These are phyloP conservation scores for Dendroctonus valens DNA, from an alignment of 1,140 invertebrate species.

Conservation along the genomic window DNA sequence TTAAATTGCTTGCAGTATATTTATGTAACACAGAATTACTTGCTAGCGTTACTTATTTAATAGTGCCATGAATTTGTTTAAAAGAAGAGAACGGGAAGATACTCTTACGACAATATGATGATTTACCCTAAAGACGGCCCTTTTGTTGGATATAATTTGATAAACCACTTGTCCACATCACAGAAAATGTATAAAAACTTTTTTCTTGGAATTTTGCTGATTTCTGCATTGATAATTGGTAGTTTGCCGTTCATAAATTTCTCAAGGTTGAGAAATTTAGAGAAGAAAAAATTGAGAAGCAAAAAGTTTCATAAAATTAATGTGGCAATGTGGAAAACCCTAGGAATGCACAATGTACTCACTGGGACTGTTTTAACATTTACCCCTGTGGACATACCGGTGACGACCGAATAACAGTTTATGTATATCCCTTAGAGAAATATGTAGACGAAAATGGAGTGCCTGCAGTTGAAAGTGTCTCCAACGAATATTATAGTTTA, in stretches of 20 bases:
- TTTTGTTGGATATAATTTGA: constrained; percentile 26
- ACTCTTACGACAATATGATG: constrained; percentile 25
- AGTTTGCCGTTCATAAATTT: constrained; percentile 36
- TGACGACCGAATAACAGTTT: constrained; percentile 71
- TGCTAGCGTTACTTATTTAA: too few species aligned
- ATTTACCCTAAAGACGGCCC: constrained; percentile 33
- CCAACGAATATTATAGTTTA: constrained; percentile 76
- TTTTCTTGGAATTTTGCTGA: constrained; percentile 34
- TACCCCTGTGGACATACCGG: constrained; percentile 82
- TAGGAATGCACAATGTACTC: constrained; percentile 69
- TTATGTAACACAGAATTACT: too few species aligned
- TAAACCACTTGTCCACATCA: constrained; percentile 4
- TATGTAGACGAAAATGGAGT: constrained; percentile 64
- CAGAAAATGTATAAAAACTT: constrained; percentile 41
- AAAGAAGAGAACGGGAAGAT: too few species aligned
- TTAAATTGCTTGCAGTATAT: too few species aligned
- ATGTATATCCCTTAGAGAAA: constrained; percentile 79
- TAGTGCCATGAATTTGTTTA: too few species aligned
- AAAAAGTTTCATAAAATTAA: constrained; percentile 41
- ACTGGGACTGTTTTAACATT: constrained; percentile 90
- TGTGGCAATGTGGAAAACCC: constrained; percentile 43
- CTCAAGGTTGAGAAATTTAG: too few species aligned
- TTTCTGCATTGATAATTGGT: constrained; percentile 30
- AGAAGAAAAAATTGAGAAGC: too few species aligned
- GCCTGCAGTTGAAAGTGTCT: constrained; percentile 56